These are phyloP conservation scores for Tetraneura akinire DNA, from an alignment of 1,140 invertebrate species.

Conservation along the genomic window DNA sequence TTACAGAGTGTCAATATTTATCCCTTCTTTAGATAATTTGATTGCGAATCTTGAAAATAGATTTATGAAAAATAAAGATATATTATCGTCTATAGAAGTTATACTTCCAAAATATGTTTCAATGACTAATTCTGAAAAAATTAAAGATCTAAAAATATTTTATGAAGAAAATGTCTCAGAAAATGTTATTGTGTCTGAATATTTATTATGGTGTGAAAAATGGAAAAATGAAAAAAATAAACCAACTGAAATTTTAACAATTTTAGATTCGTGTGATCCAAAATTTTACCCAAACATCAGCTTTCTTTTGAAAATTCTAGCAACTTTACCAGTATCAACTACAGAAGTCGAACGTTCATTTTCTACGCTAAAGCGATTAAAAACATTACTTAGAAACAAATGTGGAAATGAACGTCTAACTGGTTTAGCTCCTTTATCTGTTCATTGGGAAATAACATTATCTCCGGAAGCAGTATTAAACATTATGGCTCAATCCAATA, in stretches of 20 bases:
- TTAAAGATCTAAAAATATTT: background rate
- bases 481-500: background rate
- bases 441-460: background rate
- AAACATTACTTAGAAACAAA: background rate
- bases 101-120: background rate
- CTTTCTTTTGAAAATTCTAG: background rate
- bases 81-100: background rate
- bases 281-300: background rate
- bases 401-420: background rate
- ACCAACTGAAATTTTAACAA: background rate
- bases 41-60: background rate
- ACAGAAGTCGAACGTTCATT: background rate
- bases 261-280: background rate
- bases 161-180: background rate
- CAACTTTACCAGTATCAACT: background rate
- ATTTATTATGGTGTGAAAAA: background rate
- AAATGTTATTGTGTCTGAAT: background rate
- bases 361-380: background rate
- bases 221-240: background rate
- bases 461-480: background rate
- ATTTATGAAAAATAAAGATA: slow-evolving; percentile 6
- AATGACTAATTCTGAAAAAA: background rate
- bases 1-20: background rate
- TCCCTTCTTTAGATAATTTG: background rate
- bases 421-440: background rate